Base-by-base conservation (phyloP, 2,113 vertebrate species). In the Brachionichthys hirsutus region DNA sequence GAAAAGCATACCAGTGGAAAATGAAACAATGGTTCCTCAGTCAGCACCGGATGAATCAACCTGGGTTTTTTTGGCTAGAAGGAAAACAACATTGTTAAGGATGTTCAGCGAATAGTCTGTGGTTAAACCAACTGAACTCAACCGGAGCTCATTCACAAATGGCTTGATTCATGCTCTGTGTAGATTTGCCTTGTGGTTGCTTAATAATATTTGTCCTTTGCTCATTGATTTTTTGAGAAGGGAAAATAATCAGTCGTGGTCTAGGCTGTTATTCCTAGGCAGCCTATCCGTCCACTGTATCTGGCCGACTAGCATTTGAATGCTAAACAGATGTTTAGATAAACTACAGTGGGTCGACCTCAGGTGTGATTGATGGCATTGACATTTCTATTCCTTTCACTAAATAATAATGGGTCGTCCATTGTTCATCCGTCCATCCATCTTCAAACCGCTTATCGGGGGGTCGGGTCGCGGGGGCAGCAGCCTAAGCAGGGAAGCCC, bases 341-440 rank as follows among this genome's bases (percentile, higher is more conserved):
- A 65, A 55, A 72, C 75, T 67, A 64, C 54, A 63, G 45, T 67
- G 48, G 76, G 86, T 84, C 82, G 71, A 67, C 70, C 70, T 83
- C 81, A 77, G 59, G 75, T 72, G 70, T 91, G 90, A 93, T 89
- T 88, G 90, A 91, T 92, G 80, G 78, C 78, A 34, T 73, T 90
- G 92, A 88, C 89, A 91, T 93, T 94, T 93, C 85, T 70, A 85
- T 92, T 90, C 83, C 71, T 85, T 89, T 87, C 86, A 87, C 81
- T 87, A 77, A 90, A 90, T 89, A 83, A 88, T 90, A 77, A 73
- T 72, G 70, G 61, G 82, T 68, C 80, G 83, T 88, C 89, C 84
- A 85, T 87, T 92, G 88, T 89, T n/a, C 81, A 87, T 93, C 83
- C 86, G 85, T n/a, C n/a, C n/a, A n/a, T n/a, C n/a, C n/a, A n/a